Percentiles rank a stretch among this genome's conserved stretches.
phyloP scores from a whole-genome alignment of 2,113 vertebrate species.

The Urocitellus parryii region DNA sequence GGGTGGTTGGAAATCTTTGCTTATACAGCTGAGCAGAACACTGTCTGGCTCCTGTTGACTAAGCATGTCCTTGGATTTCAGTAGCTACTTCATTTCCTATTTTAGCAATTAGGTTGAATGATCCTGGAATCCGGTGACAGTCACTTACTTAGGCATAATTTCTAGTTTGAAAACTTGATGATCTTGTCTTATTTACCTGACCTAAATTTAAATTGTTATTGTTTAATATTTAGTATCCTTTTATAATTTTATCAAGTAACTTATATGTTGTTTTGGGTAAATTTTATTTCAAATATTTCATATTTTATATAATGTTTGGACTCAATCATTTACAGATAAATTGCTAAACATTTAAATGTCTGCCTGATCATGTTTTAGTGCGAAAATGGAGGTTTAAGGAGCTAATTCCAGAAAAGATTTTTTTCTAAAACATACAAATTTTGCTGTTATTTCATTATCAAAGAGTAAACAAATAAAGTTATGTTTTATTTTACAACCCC shows the following conservation, averaged over 20 bases:
- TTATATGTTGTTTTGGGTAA: background rate
- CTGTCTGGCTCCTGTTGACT: background rate
- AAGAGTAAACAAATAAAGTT: background rate
- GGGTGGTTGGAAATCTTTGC: background rate
- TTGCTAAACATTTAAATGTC: background rate
- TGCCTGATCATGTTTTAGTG: background rate
- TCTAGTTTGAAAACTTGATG: background rate
- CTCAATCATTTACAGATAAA: background rate
- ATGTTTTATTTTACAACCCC: background rate
- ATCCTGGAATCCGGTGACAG: background rate
- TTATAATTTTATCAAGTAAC: background rate
- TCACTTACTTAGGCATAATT: background rate
- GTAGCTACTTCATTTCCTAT: background rate
- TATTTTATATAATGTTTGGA: constrained; percentile 10
- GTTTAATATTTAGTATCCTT: constrained; percentile 40
- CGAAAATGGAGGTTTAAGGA: background rate
- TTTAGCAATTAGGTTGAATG: background rate
- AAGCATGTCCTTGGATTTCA: background rate
- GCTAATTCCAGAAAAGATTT: background rate
- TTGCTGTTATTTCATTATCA: background rate
- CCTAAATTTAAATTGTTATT: background rate
- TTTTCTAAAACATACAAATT: background rate
- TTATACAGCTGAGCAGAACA: background rate
- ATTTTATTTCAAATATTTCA: background rate
- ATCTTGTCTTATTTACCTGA: background rate